Conservation (phyloP, 1,140 invertebrate genomes). For the Dendrolimus kikuchii region DNA sequence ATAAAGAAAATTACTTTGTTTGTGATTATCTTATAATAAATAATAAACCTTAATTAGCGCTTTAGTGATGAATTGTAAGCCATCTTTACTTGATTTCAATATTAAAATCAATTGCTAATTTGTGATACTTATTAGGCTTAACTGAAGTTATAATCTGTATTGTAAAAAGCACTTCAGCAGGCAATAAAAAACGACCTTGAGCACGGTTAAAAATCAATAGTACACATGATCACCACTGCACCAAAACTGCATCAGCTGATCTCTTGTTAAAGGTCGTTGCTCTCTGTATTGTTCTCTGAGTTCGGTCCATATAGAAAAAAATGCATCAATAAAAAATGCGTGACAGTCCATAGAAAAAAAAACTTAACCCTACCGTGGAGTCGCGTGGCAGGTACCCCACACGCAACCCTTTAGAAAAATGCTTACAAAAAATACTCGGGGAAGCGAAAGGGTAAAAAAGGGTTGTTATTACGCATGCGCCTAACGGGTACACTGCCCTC, state of each 20-base stretch:
- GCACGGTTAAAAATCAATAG: constrained; percentile 56
- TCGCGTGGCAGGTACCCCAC: constrained; percentile 61
- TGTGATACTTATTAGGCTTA: no score
- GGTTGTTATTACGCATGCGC: constrained; percentile 66
- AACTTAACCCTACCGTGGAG: constrained; percentile 56
- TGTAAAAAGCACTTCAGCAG: not conserved
- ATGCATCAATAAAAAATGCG: constrained; percentile 45
- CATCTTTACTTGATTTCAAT: no score
- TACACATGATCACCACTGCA: constrained; percentile 52
- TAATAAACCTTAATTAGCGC: no score
- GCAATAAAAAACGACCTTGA: constrained; percentile 45
- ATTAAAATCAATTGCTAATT: no score
- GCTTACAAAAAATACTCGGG: constrained; percentile 64
- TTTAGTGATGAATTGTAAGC: no score
- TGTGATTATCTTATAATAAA: no score
- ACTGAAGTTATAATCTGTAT: no score
- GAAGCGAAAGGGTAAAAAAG: constrained; percentile 68
- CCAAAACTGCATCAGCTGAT: constrained; percentile 66
- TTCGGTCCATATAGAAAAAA: constrained; percentile 46
- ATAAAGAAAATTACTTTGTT: no score
- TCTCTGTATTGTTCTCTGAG: constrained; percentile 53
- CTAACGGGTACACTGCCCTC: constrained; percentile 58
- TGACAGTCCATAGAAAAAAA: constrained; percentile 54
- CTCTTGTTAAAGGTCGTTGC: constrained; percentile 57
- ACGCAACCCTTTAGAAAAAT: constrained; percentile 65